phyloP scores from a whole-genome alignment of 2,888 invertebrate genomes.

The Melipona beecheii region DNA sequence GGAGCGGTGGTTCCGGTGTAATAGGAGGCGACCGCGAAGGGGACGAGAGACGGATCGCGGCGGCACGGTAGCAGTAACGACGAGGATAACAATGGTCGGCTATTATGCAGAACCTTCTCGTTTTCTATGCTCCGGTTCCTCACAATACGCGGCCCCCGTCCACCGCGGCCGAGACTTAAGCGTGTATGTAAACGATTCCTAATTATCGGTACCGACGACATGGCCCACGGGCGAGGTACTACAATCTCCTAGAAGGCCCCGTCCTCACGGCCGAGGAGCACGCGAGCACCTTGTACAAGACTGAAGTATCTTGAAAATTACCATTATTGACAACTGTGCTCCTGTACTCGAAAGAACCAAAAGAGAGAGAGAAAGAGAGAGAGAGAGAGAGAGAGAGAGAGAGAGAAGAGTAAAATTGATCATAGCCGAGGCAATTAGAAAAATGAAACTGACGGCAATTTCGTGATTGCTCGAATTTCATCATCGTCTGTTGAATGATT shows the following conservation, averaged over 20 bases:
- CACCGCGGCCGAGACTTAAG: slow-evolving; percentile 25
- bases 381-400: too few species aligned
- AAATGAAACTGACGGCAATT: slow-evolving; percentile 17
- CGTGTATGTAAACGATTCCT: slow-evolving; percentile 66
- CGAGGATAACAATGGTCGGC: slow-evolving; percentile 47
- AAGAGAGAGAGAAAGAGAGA: not conserved
- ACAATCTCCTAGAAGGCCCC: slow-evolving; percentile 36
- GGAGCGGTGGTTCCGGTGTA: slow-evolving; percentile 21
- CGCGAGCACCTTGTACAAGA: slow-evolving; percentile 26
- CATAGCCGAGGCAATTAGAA: slow-evolving; percentile 17
- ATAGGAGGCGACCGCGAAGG: slow-evolving; percentile 30
- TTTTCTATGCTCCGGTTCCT: slow-evolving; percentile 44
- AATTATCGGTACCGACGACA: slow-evolving; percentile 63
- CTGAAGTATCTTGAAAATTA: slow-evolving; percentile 17
- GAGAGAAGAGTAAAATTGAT: not conserved
- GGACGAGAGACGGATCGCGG: not conserved
- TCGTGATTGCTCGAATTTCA: slow-evolving; percentile 14
- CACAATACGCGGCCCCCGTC: slow-evolving; percentile 18
- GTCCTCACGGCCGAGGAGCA: slow-evolving; percentile 33
- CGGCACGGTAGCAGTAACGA: slow-evolving; percentile 23
- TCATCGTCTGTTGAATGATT: slow-evolving; percentile 18
- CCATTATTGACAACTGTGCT: not conserved
- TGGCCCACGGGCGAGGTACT: slow-evolving; percentile 29
- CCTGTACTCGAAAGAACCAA: not conserved
- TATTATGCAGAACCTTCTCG: slow-evolving; percentile 51